Evolutionary conservation across 2,113 vertebrate species (phyloP), one percentile per base, ranked within the genome.

Genomic region (Alethe diademata): DNA sequence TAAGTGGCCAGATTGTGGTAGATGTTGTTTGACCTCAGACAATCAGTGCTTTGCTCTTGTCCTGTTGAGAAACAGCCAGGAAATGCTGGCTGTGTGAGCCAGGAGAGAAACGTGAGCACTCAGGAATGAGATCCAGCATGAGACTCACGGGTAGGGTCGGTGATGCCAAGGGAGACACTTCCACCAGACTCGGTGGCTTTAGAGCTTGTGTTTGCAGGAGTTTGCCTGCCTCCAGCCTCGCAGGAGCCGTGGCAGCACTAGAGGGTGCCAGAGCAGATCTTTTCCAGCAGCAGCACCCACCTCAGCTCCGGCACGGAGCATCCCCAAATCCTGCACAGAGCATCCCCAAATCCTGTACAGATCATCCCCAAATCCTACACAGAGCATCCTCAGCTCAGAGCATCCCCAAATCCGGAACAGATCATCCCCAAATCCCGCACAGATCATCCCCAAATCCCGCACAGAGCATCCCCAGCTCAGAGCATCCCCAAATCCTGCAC

Each of bases 181-280:
- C 43, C 33, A 14, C 7, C 67, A 7, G 29, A 17, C 33, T 5
- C 20, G 1, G 29, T 0, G 26, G 5, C 26, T 14, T 15, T 16
- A 43, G 43, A 64, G 12, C 22, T 23, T 8, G 3, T 2, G 6
- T 15, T 40, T 26, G 22, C 18, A 11, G 6, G 62, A 2, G 0
- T 43, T 43, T 43, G 43, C 43, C 43, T 43, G 2, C 22, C 28
- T 10, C 14, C 71, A 36, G 75, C 45, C 26, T 19, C 3, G 40
- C 18, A 6, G 36, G 16, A 0, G 54, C 58, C 70, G 45, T 12
- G 79, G 47, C 50, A 93, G 75, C 88, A 60, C 92, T 96, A 95
- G 94, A 83, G 90, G 94, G 93, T 92, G 93, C 92, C 92, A 96
- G 93, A 94, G 85, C 42, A 33, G 75, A 56, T 24, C 28, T 81